These are phyloP conservation scores for Pseudoatta argentina DNA, from an alignment of 1,140 invertebrate genomes.

Conservation along the genomic window DNA sequence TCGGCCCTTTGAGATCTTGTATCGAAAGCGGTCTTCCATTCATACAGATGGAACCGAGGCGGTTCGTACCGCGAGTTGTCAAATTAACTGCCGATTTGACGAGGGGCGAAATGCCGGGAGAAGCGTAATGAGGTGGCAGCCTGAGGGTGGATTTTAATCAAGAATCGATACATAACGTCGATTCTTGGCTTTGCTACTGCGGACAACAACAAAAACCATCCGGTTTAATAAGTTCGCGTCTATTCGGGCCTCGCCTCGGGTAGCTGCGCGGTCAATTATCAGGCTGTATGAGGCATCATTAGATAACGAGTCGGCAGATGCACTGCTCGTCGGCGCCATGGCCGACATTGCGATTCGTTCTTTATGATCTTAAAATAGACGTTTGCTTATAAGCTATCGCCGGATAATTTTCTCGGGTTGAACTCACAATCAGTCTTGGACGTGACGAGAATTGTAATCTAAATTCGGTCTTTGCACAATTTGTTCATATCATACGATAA, in stretches of 20 bases:
- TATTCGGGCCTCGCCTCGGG: constrained; percentile 79
- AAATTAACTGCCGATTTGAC: constrained; percentile 75
- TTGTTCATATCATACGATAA: neutral
- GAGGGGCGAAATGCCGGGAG: constrained; percentile 53
- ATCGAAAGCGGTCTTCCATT: constrained; percentile 26
- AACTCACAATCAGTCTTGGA: neutral
- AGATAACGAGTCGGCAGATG: constrained; percentile 86
- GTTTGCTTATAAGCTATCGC: constrained; percentile 50
- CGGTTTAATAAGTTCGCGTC: constrained; percentile 81
- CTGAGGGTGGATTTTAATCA: constrained; percentile 83
- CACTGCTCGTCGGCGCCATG: constrained; percentile 51
- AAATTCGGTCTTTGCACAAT: neutral
- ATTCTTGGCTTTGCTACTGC: constrained; percentile 78
- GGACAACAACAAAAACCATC: constrained; percentile 78
- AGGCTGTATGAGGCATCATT: constrained; percentile 82
- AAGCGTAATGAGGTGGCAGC: constrained; percentile 83
- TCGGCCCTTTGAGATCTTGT: neutral
- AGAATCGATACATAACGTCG: constrained; percentile 82
- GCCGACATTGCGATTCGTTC: constrained; percentile 68
- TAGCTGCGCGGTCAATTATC: constrained; percentile 83
- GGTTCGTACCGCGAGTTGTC: constrained; percentile 62
- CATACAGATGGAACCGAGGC: neutral
- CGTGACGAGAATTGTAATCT: neutral
- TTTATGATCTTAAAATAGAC: constrained; percentile 71
- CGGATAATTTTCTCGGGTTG: neutral